Evolutionary conservation across 2,113 vertebrate genomes (phyloP), one percentile per base, ranked within the genome.

Genomic region (Zosterops lateralis): DNA sequence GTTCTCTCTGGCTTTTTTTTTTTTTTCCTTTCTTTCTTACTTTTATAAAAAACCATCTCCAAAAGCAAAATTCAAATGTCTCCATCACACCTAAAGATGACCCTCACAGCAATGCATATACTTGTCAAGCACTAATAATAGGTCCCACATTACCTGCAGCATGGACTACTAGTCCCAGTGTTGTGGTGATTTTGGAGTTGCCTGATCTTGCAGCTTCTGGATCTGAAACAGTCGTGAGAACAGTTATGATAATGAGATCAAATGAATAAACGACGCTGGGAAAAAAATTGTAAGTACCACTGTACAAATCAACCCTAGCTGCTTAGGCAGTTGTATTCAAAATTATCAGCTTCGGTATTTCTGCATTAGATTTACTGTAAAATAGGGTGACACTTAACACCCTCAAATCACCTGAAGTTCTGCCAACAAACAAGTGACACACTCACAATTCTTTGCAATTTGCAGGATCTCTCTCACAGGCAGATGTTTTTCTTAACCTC

Each of bases 171-270:
- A 99, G 98, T 22, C 99, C 99, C 90, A 99, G 96, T 0, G 99
- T 99, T 68, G 99, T 99, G 74, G 99, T 99, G 95, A 99, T 99
- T 96, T 99, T 99, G 31, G 99, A 99, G 93, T 97, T 99, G 92
- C 96, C 97, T 36, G 98, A 94, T 77, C 99, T 98, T 51, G 98
- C 98, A 44, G 98, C 96, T 97, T 99, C 99, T 93, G 99, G 98
- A 97, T 99, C 99, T 99, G 92, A 97, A 98, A 57, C 1, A 11
- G 84, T 79, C 85, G 91, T 38, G 36, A 96, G 65, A 80, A 91
- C 72, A 90, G 24, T 67, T 54, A 84, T 2, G 10, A 82, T 53
- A 92, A 78, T 57, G 22, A 90, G 58, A 64, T 44, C 32, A 87
- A 48, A 54, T n/a, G 17, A 22, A 70, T 48, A 85, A 88, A 74